phyloP scores from a whole-genome alignment of 2,113 vertebrate genomes.

The Electrona antarctica region DNA sequence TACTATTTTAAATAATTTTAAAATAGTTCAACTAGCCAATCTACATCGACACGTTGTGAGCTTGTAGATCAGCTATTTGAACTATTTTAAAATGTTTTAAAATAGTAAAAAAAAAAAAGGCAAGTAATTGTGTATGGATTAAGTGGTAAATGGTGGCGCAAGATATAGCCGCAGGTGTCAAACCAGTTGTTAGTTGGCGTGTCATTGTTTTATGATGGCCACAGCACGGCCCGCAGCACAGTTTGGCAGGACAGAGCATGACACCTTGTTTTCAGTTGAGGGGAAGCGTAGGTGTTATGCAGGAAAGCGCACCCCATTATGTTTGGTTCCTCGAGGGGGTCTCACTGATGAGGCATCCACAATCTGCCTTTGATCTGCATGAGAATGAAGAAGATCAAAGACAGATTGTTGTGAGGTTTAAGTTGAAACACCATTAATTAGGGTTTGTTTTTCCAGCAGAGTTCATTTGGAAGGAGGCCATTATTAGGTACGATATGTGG shows the following conservation, averaged over 20 bases:
- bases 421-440: slow-evolving; percentile 12
- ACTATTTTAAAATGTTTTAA: too few relatives aligned
- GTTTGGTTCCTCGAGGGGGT: slow-evolving; percentile 16
- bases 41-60: too few relatives aligned
- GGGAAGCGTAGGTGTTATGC: slow-evolving; percentile 44
- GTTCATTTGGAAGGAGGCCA: not conserved
- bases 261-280: slow-evolving; percentile 54
- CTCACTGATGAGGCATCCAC: slow-evolving; percentile 39
- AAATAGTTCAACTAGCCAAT: too few relatives aligned
- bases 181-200: slow-evolving; percentile 30
- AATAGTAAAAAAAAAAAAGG: too few relatives aligned
- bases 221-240: not conserved
- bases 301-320: slow-evolving; percentile 48
- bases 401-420: slow-evolving; percentile 33
- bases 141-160: too few relatives aligned
- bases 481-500: not conserved
- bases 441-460: slow-evolving; percentile 2
- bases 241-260: slow-evolving; percentile 23
- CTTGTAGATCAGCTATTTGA: too few relatives aligned
- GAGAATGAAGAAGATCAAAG: not conserved
- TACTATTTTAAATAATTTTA: too few relatives aligned
- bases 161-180: slow-evolving; percentile 1
- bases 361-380: slow-evolving; percentile 40
- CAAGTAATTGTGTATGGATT: too few relatives aligned
- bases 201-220: slow-evolving; percentile 37